Conservation (phyloP, 2,797 vertebrate genomes). For the Atherinosoma microstoma region DNA sequence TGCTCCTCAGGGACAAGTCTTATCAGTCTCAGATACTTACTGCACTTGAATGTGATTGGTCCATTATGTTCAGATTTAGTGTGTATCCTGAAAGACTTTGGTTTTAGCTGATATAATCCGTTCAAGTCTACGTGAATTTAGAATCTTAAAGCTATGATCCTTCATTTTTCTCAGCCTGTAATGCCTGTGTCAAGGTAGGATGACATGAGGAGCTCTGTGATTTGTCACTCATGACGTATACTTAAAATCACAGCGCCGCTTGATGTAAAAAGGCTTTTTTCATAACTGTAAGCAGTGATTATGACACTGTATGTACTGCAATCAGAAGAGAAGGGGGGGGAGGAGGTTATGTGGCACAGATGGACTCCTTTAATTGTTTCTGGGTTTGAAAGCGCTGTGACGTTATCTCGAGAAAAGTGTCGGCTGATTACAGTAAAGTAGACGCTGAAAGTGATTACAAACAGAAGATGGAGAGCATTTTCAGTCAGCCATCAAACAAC, state of each 20-base stretch:
- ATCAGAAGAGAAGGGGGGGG: constrained; percentile 33
- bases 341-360: constrained; percentile 36
- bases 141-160: background rate
- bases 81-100: constrained; percentile 7
- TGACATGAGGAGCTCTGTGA: constrained; percentile 14
- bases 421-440: constrained; percentile 62
- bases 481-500: constrained; percentile 54
- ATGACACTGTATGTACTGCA: constrained; percentile 48
- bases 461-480: constrained; percentile 31
- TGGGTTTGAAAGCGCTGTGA: constrained; percentile 29
- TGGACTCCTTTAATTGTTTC: constrained; percentile 59
- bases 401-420: constrained; percentile 44
- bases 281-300: constrained; percentile 53
- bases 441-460: constrained; percentile 49
- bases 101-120: constrained; percentile 2
- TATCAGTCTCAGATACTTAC: constrained; percentile 54
- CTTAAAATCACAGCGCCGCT: constrained; percentile 25
- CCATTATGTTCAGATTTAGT: constrained; percentile 25
- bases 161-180: background rate
- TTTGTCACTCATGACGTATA: constrained; percentile 38
- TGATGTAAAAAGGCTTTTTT: constrained; percentile 47
- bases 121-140: constrained; percentile 3
- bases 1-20: constrained; percentile 58
- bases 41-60: constrained; percentile 31
- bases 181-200: constrained; percentile 43